Base-by-base conservation (phyloP, 2,888 invertebrate species). In the Amorpha juglandis region DNA sequence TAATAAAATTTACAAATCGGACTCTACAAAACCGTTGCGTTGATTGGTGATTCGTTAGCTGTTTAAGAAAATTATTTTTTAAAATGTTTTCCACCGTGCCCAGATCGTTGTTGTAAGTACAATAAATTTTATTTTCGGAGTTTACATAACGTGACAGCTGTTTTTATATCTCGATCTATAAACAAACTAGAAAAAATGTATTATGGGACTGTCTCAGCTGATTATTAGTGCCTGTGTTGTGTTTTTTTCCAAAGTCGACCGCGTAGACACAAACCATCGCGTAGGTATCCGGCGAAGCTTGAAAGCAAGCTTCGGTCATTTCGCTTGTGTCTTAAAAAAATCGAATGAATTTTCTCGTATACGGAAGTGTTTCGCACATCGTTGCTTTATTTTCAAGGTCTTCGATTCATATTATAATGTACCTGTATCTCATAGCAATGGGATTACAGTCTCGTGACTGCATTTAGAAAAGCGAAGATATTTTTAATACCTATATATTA, bases 121-220 rank as follows among this genome's bases (percentile, higher is more conserved):
- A 74, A 71, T 79, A 83, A 83, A 73, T 80, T 87, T 88, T 89
- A 90, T 89, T 91, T 91, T 90, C 74, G 84, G 87, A 87, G 89
- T 92, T 91, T 93, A 93, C 88, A 90, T 92, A 93, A 92, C 92
- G 79, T 88, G 91, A 90, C 91, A 91, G 90, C 89, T 92, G 89
- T 86, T 85, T 89, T 89, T 83, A 79, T 79, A 80, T 76, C 73
- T 19, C 70, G 73, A 84, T 86, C 80, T 86, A 75, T 79, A 80
- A 79, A 83, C 78, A 84, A 82, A 81, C 79, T 78, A 66, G 69
- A 63, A 69, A 72, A 66, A 63, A 64, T 68, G 65, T 74, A 48
- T 66, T 72, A 68, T 69, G 68, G 70, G 69, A 69, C 11, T 7
- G 63, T 63, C 19, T 9, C 50, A 63, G 27, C 47, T 47, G 21